Evolutionary conservation across 2,888 invertebrate genomes (phyloP).

Genomic region (Drosophila nr. perissopoda): DNA sequence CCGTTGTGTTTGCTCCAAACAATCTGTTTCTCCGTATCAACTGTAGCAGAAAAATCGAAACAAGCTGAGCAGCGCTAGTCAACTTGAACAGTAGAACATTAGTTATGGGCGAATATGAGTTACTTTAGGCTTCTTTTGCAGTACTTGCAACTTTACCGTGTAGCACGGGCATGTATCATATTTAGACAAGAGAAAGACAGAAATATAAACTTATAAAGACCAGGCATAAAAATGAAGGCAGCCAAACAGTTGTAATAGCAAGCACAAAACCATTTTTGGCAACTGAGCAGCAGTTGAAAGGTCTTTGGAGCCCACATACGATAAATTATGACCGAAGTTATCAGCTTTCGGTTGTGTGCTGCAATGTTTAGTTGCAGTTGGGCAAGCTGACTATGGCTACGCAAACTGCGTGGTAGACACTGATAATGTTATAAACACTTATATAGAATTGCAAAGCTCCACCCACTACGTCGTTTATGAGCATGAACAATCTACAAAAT

Average conservation of each 20-base stretch:
- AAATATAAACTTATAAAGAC: constrained; percentile 76
- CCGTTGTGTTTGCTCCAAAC: constrained; percentile 67
- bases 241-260: constrained; percentile 30
- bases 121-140: constrained; percentile 35
- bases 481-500: constrained; percentile 45
- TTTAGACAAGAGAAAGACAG: constrained; percentile 74
- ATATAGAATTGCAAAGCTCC: constrained; percentile 6
- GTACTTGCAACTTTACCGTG: constrained; percentile 52
- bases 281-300: constrained; percentile 75
- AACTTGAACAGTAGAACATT: constrained; percentile 60
- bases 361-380: constrained; percentile 43
- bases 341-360: constrained; percentile 47
- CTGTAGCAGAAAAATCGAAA: constrained; percentile 70
- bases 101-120: constrained; percentile 37
- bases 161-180: constrained; percentile 69
- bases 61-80: constrained; percentile 65
- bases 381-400: constrained; percentile 4
- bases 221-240: constrained; percentile 35
- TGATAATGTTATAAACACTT: constrained; percentile 60
- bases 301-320: constrained; percentile 60
- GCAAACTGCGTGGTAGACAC: constrained; percentile 43
- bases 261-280: constrained; percentile 65
- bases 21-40: constrained; percentile 75
- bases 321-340: constrained; percentile 79
- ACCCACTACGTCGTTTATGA: constrained; percentile 9